Base-by-base conservation (phyloP, 2,797 vertebrate species). In the Cottoperca gobio region DNA sequence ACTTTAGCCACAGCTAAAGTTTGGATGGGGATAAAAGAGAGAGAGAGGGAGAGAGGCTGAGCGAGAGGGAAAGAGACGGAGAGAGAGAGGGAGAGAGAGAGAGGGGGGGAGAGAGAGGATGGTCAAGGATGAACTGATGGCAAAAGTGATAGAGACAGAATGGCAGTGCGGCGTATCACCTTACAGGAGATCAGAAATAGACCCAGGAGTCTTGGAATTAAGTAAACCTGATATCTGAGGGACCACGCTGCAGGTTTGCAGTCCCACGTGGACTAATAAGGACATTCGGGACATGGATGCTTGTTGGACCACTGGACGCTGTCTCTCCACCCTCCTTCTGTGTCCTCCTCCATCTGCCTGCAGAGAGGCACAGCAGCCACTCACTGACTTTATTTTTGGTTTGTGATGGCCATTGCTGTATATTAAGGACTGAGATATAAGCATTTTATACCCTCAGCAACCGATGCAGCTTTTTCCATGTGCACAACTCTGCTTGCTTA, bases 191-290 rank as follows among this genome's bases (percentile, higher is more conserved):
- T 93, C 93, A 86, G 87, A 95, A 95, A 96, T 96, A 96, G 94
- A 93, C 71, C 28, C 79, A 73, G 68, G 89, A 90, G 95, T 95
- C 95, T 96, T 94, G 93, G 93, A 94, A 95, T 95, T 93, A 94
- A 89, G 89, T 83, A 89, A 94, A 95, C 93, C 88, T 77, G 94
- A 95, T 94, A 93, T 81, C 88, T 63, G 73, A 63, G 90, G 88
- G 93, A 93, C 90, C 58, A 37, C 33, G 79, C 59, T 62, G 76
- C 69, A 81, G 82, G 63, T 85, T 70, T 59, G 77, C 68, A 69
- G 86, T 93, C 92, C 90, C 93, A 90, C 84, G 85, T 95, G 94
- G 93, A 95, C 95, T 93, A 94, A 96, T 96, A 95, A 93, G 95
- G 95, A 91, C 89, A 94, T 95, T 84, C 79, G 81, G 88, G 89